These are phyloP conservation scores for Megaceryle torquata DNA, from an alignment of 2,113 vertebrate species.

Conservation along the genomic window DNA sequence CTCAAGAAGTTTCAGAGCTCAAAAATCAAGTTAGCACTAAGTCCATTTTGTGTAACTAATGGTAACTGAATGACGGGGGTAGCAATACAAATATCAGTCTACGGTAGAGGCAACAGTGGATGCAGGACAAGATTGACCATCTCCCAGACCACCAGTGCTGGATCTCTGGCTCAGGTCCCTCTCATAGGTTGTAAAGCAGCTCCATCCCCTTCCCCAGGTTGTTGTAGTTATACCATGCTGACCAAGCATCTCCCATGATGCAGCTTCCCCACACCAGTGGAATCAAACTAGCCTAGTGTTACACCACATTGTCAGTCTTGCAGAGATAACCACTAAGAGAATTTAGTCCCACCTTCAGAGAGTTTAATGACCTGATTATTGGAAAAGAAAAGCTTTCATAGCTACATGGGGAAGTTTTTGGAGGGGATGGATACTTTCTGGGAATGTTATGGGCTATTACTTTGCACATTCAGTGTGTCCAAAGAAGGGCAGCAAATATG, in stretches of 20 bases:
- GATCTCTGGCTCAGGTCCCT: neutral
- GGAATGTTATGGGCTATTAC: neutral
- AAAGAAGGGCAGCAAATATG: neutral
- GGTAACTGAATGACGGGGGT: neutral
- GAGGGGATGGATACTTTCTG: neutral
- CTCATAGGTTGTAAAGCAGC: neutral
- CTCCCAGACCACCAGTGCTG: neutral
- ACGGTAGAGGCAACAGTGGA: neutral
- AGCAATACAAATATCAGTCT: accelerated
- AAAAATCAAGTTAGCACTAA: neutral
- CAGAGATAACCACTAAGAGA: neutral
- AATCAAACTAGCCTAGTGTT: neutral
- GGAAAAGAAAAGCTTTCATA: neutral
- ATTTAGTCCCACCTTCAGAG: neutral
- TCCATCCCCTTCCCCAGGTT: neutral
- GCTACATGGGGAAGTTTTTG: neutral
- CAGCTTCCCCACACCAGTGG: neutral
- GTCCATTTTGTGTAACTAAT: neutral
- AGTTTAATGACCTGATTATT: neutral
- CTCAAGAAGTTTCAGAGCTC: neutral
- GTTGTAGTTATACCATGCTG: neutral
- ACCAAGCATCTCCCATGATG: accelerated
- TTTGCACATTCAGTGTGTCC: neutral
- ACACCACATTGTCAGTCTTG: neutral
- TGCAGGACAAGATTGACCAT: neutral